Base-by-base conservation (phyloP, 2,113 vertebrate genomes). In the Podarcis raffonei region DNA sequence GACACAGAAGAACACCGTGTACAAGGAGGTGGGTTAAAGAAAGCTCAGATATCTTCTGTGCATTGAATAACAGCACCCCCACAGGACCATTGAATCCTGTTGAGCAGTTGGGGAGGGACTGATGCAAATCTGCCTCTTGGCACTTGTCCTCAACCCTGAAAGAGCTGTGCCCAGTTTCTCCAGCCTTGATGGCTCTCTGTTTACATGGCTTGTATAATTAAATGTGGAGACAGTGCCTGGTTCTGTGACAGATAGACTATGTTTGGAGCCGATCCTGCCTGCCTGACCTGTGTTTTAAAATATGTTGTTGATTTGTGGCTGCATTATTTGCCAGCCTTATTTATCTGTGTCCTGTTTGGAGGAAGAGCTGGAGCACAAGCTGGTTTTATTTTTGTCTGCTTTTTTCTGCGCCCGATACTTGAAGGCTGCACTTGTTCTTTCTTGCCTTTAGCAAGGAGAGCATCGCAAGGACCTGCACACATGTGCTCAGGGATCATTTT, bases 221-320 rank as follows among this genome's bases (percentile, higher is more conserved):
- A 81, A 90, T 20, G 81, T 81, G 65, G 32, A 75, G 86, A 39
- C 78, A 66, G 0, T 3, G 25, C 93, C 86, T 79, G 87, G 68
- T 85, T 75, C 0, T 1, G 57, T 80, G 80, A 57, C 86, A 69
- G 68, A 59, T 9, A 72, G 12, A 1, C 27, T 84, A 53, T 87
- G 85, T 89, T 87, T 72, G 53, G 86, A 80, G 83, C 87, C 42
- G 18, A 91, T 83, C 62, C 86, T 85, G 23, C 77, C 62, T 39
- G 16, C 48, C 68, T 93, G 25, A 91, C 94, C 92, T 72, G n/a
- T 86, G 53, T 53, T 79, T 79, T 53, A 16, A 86, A 15, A 22
- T 37, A 13, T 93, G 92, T 92, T 95, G 93, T 92, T 39, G 48
- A 88, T 94, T 90, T 90, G 66, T 90, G 92, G 92, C 92, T 93